A percentile compares a stretch with the other conserved stretches of the same genome.
phyloP scores from a whole-genome alignment of 2,113 vertebrate species.

The Charadrius vociferus region DNA sequence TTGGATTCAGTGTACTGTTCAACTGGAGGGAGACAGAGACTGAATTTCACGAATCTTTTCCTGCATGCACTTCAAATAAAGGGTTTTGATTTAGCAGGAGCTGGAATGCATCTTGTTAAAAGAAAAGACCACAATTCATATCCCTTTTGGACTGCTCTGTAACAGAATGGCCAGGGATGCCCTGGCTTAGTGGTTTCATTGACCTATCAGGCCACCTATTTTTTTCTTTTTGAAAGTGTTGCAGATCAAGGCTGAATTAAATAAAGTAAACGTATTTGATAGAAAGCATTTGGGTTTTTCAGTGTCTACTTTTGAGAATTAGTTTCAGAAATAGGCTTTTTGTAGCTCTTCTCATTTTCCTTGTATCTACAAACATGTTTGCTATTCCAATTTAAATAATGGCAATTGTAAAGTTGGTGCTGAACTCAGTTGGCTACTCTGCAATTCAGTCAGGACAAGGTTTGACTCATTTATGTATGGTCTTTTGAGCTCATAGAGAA shows the following conservation, averaged over 20 bases:
- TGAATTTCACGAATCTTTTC: background rate
- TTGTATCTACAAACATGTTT: background rate
- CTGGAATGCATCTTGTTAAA: background rate
- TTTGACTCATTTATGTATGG: constrained; percentile 54
- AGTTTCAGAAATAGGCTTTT: background rate
- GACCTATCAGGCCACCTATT: background rate
- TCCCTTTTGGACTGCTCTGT: background rate
- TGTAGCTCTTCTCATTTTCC: background rate
- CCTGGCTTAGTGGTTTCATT: background rate
- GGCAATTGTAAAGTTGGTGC: background rate
- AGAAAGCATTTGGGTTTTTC: background rate
- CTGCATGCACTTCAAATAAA: background rate
- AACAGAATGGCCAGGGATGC: background rate
- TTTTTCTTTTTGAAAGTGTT: background rate
- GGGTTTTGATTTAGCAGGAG: background rate
- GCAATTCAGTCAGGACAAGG: constrained; percentile 42
- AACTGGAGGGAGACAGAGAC: background rate
- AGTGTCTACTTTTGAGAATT: background rate
- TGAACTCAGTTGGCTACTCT: constrained; percentile 8
- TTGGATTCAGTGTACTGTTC: background rate
- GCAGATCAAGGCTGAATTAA: background rate
- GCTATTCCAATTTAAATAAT: background rate
- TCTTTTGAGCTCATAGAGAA: constrained; percentile 44
- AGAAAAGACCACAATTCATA: background rate
- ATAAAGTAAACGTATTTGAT: background rate